Conservation (phyloP, 2,888 invertebrate genomes). For the Lochmaea capreae region DNA sequence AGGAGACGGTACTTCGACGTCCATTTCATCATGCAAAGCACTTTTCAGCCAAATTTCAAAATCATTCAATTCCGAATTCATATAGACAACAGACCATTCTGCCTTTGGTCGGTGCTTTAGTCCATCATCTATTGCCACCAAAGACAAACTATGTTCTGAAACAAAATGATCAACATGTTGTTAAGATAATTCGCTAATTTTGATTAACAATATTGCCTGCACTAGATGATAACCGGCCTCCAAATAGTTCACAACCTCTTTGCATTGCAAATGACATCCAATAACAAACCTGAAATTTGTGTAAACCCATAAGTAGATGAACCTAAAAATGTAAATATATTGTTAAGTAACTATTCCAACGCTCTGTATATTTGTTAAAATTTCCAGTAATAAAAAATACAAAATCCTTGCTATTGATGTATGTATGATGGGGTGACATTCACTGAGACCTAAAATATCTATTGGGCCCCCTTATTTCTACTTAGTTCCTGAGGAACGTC, state of each 20-base stretch:
- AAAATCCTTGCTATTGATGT: too few species aligned
- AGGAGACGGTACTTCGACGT: slow-evolving; percentile 65
- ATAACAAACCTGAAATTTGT: slow-evolving; percentile 89
- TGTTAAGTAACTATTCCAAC: too few species aligned
- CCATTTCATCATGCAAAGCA: slow-evolving; percentile 73
- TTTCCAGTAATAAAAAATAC: too few species aligned
- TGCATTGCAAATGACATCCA: slow-evolving; percentile 99
- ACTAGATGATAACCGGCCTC: slow-evolving; percentile 84
- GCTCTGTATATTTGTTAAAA: too few species aligned
- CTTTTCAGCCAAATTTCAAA: slow-evolving; percentile 94
- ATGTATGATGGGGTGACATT: too few species aligned
- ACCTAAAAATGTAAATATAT: slow-evolving; percentile 35
- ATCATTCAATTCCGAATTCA: slow-evolving; percentile 93
- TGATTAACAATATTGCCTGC: slow-evolving; percentile 66
- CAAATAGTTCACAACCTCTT: slow-evolving; percentile 88
- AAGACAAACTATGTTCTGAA: slow-evolving; percentile 75
- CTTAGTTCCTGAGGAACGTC: too few species aligned
- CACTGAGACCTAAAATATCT: too few species aligned
- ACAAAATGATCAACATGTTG: slow-evolving; percentile 8
- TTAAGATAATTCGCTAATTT: neutral
- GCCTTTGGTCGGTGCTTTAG: slow-evolving; percentile 87
- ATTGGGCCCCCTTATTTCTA: too few species aligned
- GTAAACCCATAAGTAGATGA: slow-evolving; percentile 86
- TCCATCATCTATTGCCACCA: slow-evolving; percentile 83
- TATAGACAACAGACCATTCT: slow-evolving; percentile 91